A percentile compares a stretch with the other conserved stretches of the same genome.
These are phyloP conservation scores for Drosophila nigrodunni DNA, from an alignment of 1,140 invertebrate species.

Conservation along the genomic window DNA sequence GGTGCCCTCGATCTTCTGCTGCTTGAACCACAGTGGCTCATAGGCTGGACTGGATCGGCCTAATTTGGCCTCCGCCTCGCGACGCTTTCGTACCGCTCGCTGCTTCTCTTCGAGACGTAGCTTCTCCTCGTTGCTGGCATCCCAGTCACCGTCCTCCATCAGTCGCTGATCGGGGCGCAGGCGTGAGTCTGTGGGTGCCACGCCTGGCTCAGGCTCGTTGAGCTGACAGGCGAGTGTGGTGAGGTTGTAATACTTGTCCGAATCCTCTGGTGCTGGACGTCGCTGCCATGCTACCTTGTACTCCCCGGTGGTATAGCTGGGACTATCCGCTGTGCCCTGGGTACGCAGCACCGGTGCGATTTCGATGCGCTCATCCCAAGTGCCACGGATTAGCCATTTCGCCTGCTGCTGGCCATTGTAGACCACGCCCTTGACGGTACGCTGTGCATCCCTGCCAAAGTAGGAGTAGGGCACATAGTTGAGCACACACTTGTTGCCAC, in stretches of 20 bases:
- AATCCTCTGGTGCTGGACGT: slow-evolving; percentile 89
- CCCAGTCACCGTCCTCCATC: slow-evolving; percentile 98
- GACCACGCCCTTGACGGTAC: slow-evolving; percentile 93
- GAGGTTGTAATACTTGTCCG: slow-evolving; percentile 95
- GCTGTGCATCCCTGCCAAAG: slow-evolving; percentile 96
- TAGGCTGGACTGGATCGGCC: slow-evolving; percentile 90
- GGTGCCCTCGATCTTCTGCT: slow-evolving; percentile 91
- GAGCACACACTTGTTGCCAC: slow-evolving; percentile 96
- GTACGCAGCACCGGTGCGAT: slow-evolving; percentile 94
- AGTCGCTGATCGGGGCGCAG: slow-evolving; percentile 97
- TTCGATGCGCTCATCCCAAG: slow-evolving; percentile 98
- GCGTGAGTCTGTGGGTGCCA: slow-evolving; percentile 98
- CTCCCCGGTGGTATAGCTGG: slow-evolving; percentile 95
- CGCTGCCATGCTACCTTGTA: slow-evolving; percentile 95
- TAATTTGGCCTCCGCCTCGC: slow-evolving; percentile 92
- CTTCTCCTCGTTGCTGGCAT: slow-evolving; percentile 97
- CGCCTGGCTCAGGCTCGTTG: slow-evolving; percentile 96
- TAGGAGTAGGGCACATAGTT: slow-evolving; percentile 99
- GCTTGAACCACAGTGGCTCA: slow-evolving; percentile 96
- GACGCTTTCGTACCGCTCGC: slow-evolving; percentile 88
- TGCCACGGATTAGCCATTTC: slow-evolving; percentile 93
- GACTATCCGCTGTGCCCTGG: slow-evolving; percentile 90
- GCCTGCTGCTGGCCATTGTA: slow-evolving; percentile 88
- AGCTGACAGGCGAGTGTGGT: slow-evolving; percentile 97
- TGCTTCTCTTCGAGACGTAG: slow-evolving; percentile 96